Base-by-base conservation (phyloP, 2,888 invertebrate species). In the Diaprepes abbreviatus region DNA sequence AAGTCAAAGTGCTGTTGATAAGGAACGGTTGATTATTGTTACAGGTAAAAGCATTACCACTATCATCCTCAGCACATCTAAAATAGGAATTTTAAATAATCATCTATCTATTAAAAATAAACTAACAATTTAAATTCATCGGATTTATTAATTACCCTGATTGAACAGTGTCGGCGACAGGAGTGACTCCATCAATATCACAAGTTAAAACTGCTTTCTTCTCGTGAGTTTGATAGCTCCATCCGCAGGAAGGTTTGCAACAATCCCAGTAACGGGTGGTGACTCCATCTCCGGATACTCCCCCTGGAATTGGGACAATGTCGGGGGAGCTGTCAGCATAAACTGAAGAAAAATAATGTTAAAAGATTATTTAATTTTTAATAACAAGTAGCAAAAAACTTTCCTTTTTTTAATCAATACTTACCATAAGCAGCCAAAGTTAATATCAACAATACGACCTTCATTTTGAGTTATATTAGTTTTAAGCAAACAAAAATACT, bases 201-300 rank as follows among this genome's bases (percentile, higher is more conserved):
- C 74, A 75, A 4, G 72, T 65, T 28, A 14, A 31, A 0, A 74
- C 71, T 12, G 74, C 73, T 19, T 19, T 40, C 12, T 38, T 67
- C 21, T 65, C 35, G 4, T 66, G 54, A 6, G 72, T 75, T 17
- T 73, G 31, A 17, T 63, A 63, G 10, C 36, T 66, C 75, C 75
- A 75, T 0, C 70, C 70, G 52, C 76, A 76, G 24, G 76, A 74
- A 0, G 75, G 74, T 68, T 75, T 75, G 28, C 75, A 75, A 58
- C 75, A 75, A 36, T 75, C 75, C 75, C 75, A 75, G 63, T 74
- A 75, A 17, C 74, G 71, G 3, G 74, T 74, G 10, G 75, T 75
- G 21, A 66, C 69, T 21, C 74, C 75, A 16, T 35, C 45, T 1
- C 76, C 76, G 10, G 65, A 67, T 2, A 72, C 33, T 9, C 76